A percentile compares a stretch with the other conserved stretches of the same genome.
Evolutionary conservation across 2,888 invertebrate genomes (phyloP).

Genomic region (Argyresthia albistria): DNA sequence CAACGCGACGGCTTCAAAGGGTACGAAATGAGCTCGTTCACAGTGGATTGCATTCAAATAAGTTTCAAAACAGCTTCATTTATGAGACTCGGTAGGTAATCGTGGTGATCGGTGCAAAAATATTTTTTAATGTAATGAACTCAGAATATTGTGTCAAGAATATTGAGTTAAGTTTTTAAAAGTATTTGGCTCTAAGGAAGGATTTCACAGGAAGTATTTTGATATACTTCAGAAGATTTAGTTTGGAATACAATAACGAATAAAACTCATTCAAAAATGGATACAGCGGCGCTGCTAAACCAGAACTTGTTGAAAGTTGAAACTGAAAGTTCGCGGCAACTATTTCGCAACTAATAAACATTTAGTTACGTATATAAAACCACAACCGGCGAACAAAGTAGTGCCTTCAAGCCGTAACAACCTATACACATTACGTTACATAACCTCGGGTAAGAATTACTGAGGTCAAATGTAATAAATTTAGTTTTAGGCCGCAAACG

Average conservation of each 20-base stretch:
- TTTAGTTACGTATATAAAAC: conserved; percentile 60
- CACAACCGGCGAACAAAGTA: conserved; percentile 41
- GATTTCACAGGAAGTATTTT: no score
- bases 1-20: conserved; percentile 49
- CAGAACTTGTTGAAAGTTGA: conserved; percentile 19
- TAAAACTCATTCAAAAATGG: no score
- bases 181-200: no score
- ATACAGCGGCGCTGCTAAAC: conserved; percentile 15
- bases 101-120: no score
- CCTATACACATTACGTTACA: conserved; percentile 55
- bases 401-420: conserved; percentile 56
- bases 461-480: conserved; percentile 70
- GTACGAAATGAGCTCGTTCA: conserved; percentile 52
- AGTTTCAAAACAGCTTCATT: conserved; percentile 11
- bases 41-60: conserved; percentile 48
- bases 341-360: conserved; percentile 65
- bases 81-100: no score
- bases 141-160: no score
- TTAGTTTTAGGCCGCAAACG: conserved; percentile 65
- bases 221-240: no score
- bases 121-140: no score
- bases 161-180: no score
- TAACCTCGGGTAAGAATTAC: conserved; percentile 64
- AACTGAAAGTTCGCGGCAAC: conserved; percentile 36
- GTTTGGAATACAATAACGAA: no score